phyloP scores from a whole-genome alignment of 2,888 invertebrate genomes.

The Drosophila yooni region DNA sequence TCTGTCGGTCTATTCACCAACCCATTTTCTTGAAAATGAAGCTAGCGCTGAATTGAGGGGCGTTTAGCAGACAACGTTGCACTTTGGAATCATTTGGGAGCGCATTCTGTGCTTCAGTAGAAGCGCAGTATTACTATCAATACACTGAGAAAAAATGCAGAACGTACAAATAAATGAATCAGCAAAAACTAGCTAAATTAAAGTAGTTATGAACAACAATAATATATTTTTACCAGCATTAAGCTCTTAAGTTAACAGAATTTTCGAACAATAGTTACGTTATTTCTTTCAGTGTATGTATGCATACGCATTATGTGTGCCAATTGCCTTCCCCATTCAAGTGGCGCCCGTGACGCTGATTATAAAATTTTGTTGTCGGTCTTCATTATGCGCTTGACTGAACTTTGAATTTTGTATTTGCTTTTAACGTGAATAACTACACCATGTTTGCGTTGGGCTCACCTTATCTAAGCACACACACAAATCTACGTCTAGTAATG shows the following conservation, averaged over 20 bases:
- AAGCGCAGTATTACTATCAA: conserved; percentile 25
- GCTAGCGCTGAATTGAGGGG: conserved; percentile 42
- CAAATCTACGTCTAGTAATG: conserved; percentile 25
- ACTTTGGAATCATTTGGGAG: conserved; percentile 66
- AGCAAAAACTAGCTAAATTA: neutral
- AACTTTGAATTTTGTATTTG: conserved; percentile 49
- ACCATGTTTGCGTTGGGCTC: conserved; percentile 20
- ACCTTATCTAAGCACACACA: conserved; percentile 44
- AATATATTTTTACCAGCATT: neutral
- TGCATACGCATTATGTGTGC: conserved; percentile 8
- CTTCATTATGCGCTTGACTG: conserved; percentile 61
- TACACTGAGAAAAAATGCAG: conserved; percentile 25
- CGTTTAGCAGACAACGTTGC: conserved; percentile 52
- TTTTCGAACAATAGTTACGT: neutral
- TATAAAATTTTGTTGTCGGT: conserved; percentile 57
- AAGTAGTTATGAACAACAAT: neutral
- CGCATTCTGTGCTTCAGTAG: conserved; percentile 25
- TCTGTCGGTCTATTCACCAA: conserved; percentile 38
- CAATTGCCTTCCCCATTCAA: conserved; percentile 31
- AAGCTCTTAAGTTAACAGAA: neutral
- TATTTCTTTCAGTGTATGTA: conserved; percentile 13
- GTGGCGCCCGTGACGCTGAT: conserved; percentile 51
- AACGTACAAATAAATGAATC: neutral
- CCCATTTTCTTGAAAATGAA: conserved; percentile 40
- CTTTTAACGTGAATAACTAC: conserved; percentile 39